Conservation (phyloP, 2,888 invertebrate genomes). For the Aporophyla nigra region DNA sequence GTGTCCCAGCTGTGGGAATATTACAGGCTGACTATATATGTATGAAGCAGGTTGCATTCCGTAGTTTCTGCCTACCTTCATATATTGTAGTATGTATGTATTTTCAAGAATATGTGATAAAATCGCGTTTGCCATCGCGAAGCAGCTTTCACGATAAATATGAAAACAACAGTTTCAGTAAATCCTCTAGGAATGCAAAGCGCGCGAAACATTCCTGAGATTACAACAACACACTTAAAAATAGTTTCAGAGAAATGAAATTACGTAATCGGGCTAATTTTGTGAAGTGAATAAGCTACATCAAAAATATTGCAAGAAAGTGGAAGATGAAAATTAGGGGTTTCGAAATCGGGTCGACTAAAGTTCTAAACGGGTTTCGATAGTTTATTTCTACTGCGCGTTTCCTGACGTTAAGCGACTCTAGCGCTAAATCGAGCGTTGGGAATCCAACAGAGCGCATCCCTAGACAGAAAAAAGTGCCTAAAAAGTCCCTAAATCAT, state of each 20-base stretch:
- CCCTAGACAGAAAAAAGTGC: too few species aligned
- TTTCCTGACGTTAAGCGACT: too few species aligned
- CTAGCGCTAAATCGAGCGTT: too few species aligned
- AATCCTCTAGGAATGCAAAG: constrained; percentile 52
- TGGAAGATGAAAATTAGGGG: neutral
- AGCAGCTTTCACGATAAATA: neutral
- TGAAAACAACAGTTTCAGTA: constrained; percentile 26
- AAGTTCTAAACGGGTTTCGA: neutral
- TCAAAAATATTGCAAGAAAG: neutral
- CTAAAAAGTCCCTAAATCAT: too few species aligned
- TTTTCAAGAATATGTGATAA: neutral
- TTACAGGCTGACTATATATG: too few species aligned
- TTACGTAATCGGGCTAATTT: constrained; percentile 33
- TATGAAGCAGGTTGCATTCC: too few species aligned
- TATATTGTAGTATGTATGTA: too few species aligned
- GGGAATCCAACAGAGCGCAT: too few species aligned
- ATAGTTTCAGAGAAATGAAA: constrained; percentile 43
- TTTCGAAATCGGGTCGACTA: neutral
- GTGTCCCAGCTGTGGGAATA: too few species aligned
- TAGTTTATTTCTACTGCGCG: too few species aligned
- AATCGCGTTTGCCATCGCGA: neutral
- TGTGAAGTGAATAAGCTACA: constrained; percentile 3
- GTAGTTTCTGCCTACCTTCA: too few species aligned
- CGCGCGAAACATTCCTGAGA: constrained; percentile 42
- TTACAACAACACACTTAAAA: constrained; percentile 50